These are phyloP conservation scores for Parapsyche elsis DNA, from an alignment of 1,140 invertebrate genomes.

Conservation along the genomic window DNA sequence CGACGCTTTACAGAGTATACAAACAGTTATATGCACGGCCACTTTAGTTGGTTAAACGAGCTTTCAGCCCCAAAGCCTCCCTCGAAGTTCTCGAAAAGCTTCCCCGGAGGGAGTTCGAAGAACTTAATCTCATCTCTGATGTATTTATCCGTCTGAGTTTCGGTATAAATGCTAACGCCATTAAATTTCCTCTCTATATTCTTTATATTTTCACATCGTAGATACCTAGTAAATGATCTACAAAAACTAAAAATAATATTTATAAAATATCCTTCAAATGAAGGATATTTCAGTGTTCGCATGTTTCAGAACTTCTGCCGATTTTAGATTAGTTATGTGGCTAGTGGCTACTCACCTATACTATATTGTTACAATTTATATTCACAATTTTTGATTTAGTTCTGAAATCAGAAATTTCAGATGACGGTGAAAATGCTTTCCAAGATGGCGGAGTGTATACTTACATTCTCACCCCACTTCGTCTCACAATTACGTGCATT, in stretches of 20 bases:
- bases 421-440: constrained; percentile 43
- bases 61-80: constrained; percentile 41
- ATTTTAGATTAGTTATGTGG: too few species aligned
- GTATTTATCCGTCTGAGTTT: constrained; percentile 19
- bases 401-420: background rate
- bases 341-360: too few species aligned
- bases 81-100: constrained; percentile 23
- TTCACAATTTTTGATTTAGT: too few species aligned
- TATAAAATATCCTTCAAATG: too few species aligned
- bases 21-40: constrained; percentile 48
- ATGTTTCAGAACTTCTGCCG: too few species aligned
- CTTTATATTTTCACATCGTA: too few species aligned
- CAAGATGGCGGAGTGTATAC: constrained; percentile 52
- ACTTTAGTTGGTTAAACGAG: constrained; percentile 55
- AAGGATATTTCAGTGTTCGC: too few species aligned
- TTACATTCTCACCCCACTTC: background rate
- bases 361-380: too few species aligned
- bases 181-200: background rate
- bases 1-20: constrained; percentile 44
- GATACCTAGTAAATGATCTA: too few species aligned
- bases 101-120: constrained; percentile 22
- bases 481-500: constrained; percentile 15
- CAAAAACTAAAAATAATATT: too few species aligned
- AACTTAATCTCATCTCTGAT: constrained; percentile 35
- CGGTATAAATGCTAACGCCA: background rate